These are phyloP conservation scores for Pterostichus niger DNA, from an alignment of 2,888 invertebrate genomes.

Conservation along the genomic window DNA sequence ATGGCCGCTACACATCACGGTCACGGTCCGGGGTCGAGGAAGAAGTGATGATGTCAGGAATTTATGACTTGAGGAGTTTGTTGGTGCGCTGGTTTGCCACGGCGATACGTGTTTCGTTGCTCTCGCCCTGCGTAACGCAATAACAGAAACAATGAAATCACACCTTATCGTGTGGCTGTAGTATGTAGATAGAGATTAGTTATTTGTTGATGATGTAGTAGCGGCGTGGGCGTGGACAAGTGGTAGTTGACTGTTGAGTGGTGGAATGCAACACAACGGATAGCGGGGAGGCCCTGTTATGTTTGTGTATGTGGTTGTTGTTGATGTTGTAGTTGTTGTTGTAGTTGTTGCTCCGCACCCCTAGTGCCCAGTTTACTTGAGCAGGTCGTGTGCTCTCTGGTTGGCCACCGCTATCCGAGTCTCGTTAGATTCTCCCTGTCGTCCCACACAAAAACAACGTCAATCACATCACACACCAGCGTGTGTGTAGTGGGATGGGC, in stretches of 20 bases:
- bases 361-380: constrained; percentile 84
- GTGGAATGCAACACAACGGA: constrained; percentile 60
- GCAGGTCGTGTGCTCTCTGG: constrained; percentile 97
- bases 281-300: constrained; percentile 68
- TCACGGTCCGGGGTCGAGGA: constrained; percentile 18
- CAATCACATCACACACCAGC: constrained; percentile 43
- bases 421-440: constrained; percentile 93
- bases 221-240: constrained; percentile 74
- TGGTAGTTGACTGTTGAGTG: constrained; percentile 55
- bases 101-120: constrained; percentile 97
- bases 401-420: constrained; percentile 98
- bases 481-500: constrained; percentile 54
- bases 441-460: constrained; percentile 67
- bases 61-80: constrained; percentile 92
- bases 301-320: constrained; percentile 71
- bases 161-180: constrained; percentile 36
- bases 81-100: constrained; percentile 98
- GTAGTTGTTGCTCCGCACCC: constrained; percentile 65
- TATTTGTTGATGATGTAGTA: constrained; percentile 72
- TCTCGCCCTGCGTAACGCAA: constrained; percentile 84
- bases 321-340: constrained; percentile 73
- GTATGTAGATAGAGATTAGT: background rate
- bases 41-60: constrained; percentile 56
- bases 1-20: constrained; percentile 64
- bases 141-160: constrained; percentile 72